Conservation (phyloP, 2,888 invertebrate species). For the Caenorhabditis becei region DNA sequence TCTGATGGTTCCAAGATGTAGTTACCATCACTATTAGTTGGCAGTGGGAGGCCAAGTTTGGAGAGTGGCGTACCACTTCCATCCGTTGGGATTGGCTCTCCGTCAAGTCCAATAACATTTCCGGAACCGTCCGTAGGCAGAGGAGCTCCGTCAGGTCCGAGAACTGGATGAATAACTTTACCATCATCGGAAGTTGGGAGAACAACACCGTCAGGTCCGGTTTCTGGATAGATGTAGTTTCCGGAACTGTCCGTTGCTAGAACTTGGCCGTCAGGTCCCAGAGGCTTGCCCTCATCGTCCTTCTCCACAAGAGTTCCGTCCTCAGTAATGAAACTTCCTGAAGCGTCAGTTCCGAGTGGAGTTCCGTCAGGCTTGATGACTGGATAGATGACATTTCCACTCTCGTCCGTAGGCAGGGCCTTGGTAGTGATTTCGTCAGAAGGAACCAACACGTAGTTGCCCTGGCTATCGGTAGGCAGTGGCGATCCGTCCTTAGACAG, state of each 20-base stretch:
- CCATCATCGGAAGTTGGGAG: conserved; percentile 44
- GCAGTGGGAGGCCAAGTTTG: conserved; percentile 56
- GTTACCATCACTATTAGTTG: conserved; percentile 65
- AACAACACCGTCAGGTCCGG: conserved; percentile 57
- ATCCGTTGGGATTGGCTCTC: conserved; percentile 60
- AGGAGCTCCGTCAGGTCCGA: conserved; percentile 59
- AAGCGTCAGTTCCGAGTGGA: conserved; percentile 51
- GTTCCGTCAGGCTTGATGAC: conserved; percentile 47
- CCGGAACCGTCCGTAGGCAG: conserved; percentile 61
- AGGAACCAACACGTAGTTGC: conserved; percentile 53
- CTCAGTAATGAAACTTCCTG: conserved; percentile 39
- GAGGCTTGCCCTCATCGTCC: conserved; percentile 28
- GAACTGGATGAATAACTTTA: conserved; percentile 49
- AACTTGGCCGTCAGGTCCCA: conserved; percentile 37
- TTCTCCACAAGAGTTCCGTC: conserved; percentile 27
- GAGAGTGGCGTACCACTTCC: conserved; percentile 31
- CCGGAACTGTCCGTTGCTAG: conserved; percentile 66
- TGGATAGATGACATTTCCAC: conserved; percentile 65
- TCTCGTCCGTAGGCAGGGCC: conserved; percentile 59
- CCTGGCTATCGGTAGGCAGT: conserved; percentile 38
- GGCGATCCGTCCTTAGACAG: conserved; percentile 56
- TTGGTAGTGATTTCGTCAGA: conserved; percentile 20
- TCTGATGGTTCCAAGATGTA: conserved; percentile 35
- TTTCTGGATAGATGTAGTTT: conserved; percentile 60
- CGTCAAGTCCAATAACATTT: conserved; percentile 50